Conservation (phyloP, 2,113 vertebrate species). For the Oenanthe oenanthe region DNA sequence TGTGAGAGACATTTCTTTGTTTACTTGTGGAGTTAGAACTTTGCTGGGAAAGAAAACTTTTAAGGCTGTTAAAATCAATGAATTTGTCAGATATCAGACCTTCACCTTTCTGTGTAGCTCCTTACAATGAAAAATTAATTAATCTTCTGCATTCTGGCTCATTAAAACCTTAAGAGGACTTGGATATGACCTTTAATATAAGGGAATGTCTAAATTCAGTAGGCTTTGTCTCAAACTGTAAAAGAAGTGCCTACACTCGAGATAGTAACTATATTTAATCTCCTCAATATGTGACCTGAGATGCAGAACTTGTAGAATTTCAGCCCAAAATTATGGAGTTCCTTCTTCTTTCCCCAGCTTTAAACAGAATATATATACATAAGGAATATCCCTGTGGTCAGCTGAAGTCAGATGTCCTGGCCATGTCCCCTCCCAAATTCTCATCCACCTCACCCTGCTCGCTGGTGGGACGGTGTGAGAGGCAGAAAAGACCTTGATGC, state of each 20-base stretch:
- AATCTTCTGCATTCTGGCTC: slow-evolving; percentile 37
- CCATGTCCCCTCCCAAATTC: neutral
- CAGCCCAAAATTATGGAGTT: neutral
- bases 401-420: neutral
- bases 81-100: neutral
- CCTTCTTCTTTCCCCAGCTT: neutral
- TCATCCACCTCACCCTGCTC: neutral
- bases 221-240: neutral
- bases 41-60: neutral
- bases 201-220: neutral
- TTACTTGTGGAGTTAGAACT: neutral
- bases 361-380: too few relatives aligned
- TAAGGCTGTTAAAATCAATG: neutral
- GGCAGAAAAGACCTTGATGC: neutral
- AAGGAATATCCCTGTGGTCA: neutral
- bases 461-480: neutral
- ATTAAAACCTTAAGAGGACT: slow-evolving; percentile 23
- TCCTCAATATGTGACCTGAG: neutral
- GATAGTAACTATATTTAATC: neutral
- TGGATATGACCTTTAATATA: neutral
- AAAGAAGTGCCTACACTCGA: neutral
- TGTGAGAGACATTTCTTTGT: neutral
- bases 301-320: neutral
- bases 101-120: neutral
- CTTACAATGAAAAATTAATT: slow-evolving; percentile 16